phyloP scores from a whole-genome alignment of 2,888 invertebrate species.

The Pterobdella sp. region DNA sequence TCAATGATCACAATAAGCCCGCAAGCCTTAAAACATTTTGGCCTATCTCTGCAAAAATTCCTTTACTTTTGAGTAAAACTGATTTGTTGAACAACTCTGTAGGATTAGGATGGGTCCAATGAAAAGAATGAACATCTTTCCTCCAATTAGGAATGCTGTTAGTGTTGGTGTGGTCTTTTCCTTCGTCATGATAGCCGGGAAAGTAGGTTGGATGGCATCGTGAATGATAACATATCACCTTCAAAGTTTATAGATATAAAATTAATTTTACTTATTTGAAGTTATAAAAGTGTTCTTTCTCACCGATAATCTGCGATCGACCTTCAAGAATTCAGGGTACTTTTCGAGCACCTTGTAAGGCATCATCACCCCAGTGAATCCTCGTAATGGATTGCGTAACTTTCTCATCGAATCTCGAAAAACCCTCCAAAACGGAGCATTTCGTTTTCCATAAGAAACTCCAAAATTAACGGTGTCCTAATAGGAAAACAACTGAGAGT shows the following conservation, averaged over 20 bases:
- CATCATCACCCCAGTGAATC: conserved; percentile 39
- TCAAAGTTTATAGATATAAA: too few species aligned
- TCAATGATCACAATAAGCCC: conserved; percentile 35
- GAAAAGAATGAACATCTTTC: conserved; percentile 36
- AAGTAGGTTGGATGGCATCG: conserved; percentile 46
- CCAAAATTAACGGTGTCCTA: conserved; percentile 40
- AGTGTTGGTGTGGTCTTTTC: conserved; percentile 39
- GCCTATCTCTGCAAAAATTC: conserved; percentile 45
- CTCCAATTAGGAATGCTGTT: conserved; percentile 40
- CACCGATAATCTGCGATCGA: conserved; percentile 41
- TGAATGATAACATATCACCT: conserved; percentile 46
- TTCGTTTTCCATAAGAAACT: conserved; percentile 38
- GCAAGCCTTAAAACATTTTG: conserved; percentile 41
- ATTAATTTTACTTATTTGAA: background rate
- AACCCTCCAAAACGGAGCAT: conserved; percentile 39
- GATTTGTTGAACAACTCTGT: conserved; percentile 40
- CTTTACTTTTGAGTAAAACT: conserved; percentile 36
- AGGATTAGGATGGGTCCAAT: conserved; percentile 46
- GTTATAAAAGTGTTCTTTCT: background rate
- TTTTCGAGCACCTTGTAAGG: conserved; percentile 39
- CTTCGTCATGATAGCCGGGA: conserved; percentile 41
- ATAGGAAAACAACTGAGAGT: conserved; percentile 6
- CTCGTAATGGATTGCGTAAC: conserved; percentile 37
- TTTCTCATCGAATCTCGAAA: conserved; percentile 39
- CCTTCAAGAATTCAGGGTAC: conserved; percentile 42